Conservation (phyloP, 2,797 vertebrate species). For the Sebastes diaconus region DNA sequence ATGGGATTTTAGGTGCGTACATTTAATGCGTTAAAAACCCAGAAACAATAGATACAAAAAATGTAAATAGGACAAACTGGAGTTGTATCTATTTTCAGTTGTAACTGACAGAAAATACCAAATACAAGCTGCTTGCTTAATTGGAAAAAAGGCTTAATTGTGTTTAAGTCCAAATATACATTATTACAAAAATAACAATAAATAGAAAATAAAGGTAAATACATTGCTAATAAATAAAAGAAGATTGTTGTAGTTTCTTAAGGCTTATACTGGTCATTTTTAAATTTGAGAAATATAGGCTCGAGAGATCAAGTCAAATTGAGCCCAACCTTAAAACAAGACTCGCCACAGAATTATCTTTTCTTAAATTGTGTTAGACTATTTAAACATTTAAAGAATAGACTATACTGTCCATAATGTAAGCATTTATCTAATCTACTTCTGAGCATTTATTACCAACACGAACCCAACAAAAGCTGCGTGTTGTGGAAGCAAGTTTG, state of each 20-base stretch:
- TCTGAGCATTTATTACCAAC: not conserved
- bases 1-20: not conserved
- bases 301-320: not conserved
- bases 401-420: not conserved
- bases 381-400: not conserved
- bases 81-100: not conserved
- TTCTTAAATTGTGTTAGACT: not conserved
- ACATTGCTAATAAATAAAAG: not conserved
- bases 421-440: not conserved
- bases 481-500: not conserved
- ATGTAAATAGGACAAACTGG: not conserved
- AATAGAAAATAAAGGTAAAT: not conserved
- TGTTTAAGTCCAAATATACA: not conserved
- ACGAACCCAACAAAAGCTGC: not conserved
- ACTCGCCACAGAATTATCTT: not conserved
- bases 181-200: not conserved
- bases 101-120: not conserved
- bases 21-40: not conserved
- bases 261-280: not conserved
- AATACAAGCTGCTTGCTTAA: not conserved
- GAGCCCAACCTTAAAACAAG: not conserved
- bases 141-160: not conserved
- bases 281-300: not conserved
- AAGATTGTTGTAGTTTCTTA: not conserved
- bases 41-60: not conserved